Conservation (phyloP, 2,113 vertebrate genomes). For the Myrmecophaga tridactyla region DNA sequence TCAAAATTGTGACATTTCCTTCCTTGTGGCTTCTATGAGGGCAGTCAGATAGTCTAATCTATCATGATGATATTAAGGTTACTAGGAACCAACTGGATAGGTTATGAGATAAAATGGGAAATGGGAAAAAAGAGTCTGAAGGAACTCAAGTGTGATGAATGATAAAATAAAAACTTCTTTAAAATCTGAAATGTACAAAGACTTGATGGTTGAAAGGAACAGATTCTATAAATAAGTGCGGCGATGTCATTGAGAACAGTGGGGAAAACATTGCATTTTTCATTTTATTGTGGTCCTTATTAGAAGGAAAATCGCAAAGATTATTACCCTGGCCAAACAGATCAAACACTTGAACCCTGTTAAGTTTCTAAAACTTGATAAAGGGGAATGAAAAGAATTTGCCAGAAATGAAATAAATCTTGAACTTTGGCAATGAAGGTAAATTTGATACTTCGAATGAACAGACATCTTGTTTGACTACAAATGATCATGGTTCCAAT, state of each 20-base stretch:
- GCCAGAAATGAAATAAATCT: conserved; percentile 69
- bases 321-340: conserved; percentile 36
- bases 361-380: conserved; percentile 43
- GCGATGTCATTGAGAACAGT: neutral
- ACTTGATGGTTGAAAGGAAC: neutral
- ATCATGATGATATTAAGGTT: neutral
- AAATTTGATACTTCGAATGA: conserved; percentile 68
- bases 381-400: conserved; percentile 26
- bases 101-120: neutral
- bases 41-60: neutral
- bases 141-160: neutral
- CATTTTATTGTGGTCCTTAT: neutral
- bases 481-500: conserved; percentile 69
- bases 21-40: neutral
- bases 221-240: conserved; percentile 15
- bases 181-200: neutral
- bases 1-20: neutral
- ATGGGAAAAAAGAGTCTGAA: neutral
- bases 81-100: neutral
- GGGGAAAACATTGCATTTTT: neutral
- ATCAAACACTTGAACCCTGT: conserved; percentile 16
- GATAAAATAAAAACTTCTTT: neutral
- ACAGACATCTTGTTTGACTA: conserved; percentile 76
- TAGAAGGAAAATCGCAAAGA: conserved; percentile 33
- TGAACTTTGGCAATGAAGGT: conserved; percentile 62